These are phyloP conservation scores for Octonoba sinensis DNA, from an alignment of 2,888 invertebrate species.

Conservation along the genomic window DNA sequence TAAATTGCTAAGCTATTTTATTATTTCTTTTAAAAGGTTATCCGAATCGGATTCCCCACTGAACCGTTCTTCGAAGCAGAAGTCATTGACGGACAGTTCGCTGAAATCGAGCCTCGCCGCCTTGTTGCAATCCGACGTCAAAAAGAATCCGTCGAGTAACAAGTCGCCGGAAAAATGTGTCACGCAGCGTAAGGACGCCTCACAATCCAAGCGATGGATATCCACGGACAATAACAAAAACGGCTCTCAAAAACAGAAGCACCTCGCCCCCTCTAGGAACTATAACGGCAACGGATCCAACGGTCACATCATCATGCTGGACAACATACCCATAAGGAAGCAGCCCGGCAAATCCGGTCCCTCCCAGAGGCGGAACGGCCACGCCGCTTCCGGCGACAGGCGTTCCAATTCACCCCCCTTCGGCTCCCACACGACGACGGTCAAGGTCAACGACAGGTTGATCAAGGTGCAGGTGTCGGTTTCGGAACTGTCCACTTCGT, in stretches of 20 bases:
- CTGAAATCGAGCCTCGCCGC: slow-evolving; percentile 59
- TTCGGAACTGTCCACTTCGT: slow-evolving; percentile 40
- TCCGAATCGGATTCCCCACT: slow-evolving; percentile 32
- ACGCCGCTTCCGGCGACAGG: slow-evolving; percentile 9
- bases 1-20: too few species aligned
- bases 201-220: slow-evolving; percentile 33
- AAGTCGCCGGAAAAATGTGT: slow-evolving; percentile 13
- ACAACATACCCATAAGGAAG: slow-evolving; percentile 36
- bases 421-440: slow-evolving; percentile 54
- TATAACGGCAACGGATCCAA: slow-evolving; percentile 22
- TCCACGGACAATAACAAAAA: slow-evolving; percentile 14
- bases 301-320: slow-evolving; percentile 60
- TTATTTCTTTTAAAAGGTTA: slow-evolving; percentile 10
- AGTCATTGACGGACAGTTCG: slow-evolving; percentile 6
- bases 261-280: slow-evolving; percentile 26
- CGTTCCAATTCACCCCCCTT: slow-evolving; percentile 27
- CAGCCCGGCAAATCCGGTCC: slow-evolving; percentile 18
- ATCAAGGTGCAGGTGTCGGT: slow-evolving; percentile 55
- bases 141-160: slow-evolving; percentile 26
- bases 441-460: slow-evolving; percentile 44
- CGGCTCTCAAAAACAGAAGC: slow-evolving; percentile 14
- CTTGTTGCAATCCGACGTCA: slow-evolving; percentile 56
- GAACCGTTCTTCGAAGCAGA: slow-evolving; percentile 22
- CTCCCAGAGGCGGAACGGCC: slow-evolving; percentile 24
- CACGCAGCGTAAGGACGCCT: slow-evolving; percentile 1